A percentile compares a stretch with the other conserved stretches of the same genome.
Evolutionary conservation across 2,113 vertebrate genomes (phyloP).

Genomic region (Gobio gobio): DNA sequence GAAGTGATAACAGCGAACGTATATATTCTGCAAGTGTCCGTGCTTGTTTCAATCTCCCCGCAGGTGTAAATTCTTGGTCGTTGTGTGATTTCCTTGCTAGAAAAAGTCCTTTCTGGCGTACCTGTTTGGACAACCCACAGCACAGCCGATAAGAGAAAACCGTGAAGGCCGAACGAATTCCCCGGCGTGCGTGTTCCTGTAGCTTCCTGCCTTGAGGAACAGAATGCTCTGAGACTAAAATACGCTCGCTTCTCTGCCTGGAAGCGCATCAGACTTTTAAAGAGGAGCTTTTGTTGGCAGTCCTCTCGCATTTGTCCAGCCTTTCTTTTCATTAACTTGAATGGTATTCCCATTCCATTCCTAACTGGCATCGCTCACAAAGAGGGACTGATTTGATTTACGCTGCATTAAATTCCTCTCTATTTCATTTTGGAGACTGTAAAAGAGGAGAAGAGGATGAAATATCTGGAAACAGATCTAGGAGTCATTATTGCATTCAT

Average conservation of each 20-base stretch:
- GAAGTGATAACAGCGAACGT: constrained; percentile 33
- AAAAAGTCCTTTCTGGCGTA: constrained; percentile 18
- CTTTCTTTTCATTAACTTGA: constrained; percentile 51
- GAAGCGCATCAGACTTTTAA: constrained; percentile 57
- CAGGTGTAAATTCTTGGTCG: constrained; percentile 27
- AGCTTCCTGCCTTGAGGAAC: constrained; percentile 33
- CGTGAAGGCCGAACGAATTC: constrained; percentile 41
- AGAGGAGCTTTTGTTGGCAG: constrained; percentile 50
- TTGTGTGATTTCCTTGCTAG: constrained; percentile 37
- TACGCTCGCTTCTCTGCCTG: constrained; percentile 48
- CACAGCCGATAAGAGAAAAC: constrained; percentile 39
- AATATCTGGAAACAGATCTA: constrained; percentile 41
- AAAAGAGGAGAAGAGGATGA: constrained; percentile 25
- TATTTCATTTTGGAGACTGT: constrained; percentile 36
- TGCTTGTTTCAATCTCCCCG: constrained; percentile 14
- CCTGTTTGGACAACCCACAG: constrained; percentile 24
- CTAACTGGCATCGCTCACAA: constrained; percentile 38
- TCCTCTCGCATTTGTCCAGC: constrained; percentile 35
- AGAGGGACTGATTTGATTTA: constrained; percentile 45
- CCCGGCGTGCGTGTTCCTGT: constrained; percentile 13
- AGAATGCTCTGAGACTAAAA: constrained; percentile 39
- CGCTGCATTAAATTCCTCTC: constrained; percentile 43
- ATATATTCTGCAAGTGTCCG: background rate
- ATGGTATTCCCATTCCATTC: constrained; percentile 44
- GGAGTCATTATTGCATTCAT: constrained; percentile 38